Base-by-base conservation (phyloP, 2,797 vertebrate genomes). In the Synanceia verrucosa region DNA sequence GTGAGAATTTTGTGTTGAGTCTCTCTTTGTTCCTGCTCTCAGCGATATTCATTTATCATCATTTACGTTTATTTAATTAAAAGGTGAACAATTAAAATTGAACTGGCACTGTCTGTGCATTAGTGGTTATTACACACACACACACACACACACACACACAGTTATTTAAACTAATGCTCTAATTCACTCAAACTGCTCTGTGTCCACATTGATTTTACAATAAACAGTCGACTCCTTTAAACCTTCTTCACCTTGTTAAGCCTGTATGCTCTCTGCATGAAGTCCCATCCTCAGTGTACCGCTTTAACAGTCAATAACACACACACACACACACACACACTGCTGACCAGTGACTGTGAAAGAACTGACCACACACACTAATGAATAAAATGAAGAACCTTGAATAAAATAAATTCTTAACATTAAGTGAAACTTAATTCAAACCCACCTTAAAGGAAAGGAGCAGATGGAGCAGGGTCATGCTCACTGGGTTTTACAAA, bases 121-220 rank as follows among this genome's bases (percentile, higher is more conserved):
- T 57, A n/a, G 46, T 29, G 58, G 24, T 59, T 55, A 63, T 73
- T 59, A 65, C 33, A 58, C 57, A 37, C 55, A 19, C 51, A 31
- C n/a, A n/a, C n/a, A n/a, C n/a, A n/a, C n/a, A n/a, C n/a, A n/a
- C n/a, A n/a, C n/a, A n/a, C n/a, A 37, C 55, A 19, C 51, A 31
- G 41, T 62, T 68, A 34, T 65, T 85, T 41, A 69, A 73, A 79
- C 37, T 36, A 47, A 73, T 55, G 65, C 52, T 68, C 14, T 62
- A 41, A 77, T 73, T 78, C 78, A 73, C 67, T 86, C 53, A 66
- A 67, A 50, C 66, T 33, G 56, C 73, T 51, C 39, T 0, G 47
- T 0, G 50, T 69, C 52, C 52, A 6, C 74, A 91, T 85, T 72
- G 88, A 91, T 86, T 77, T 75, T 67, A 73, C 69, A 65, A 70